These are phyloP conservation scores for Parasteatoda tepidariorum DNA, from an alignment of 1,140 invertebrate genomes.

Conservation along the genomic window DNA sequence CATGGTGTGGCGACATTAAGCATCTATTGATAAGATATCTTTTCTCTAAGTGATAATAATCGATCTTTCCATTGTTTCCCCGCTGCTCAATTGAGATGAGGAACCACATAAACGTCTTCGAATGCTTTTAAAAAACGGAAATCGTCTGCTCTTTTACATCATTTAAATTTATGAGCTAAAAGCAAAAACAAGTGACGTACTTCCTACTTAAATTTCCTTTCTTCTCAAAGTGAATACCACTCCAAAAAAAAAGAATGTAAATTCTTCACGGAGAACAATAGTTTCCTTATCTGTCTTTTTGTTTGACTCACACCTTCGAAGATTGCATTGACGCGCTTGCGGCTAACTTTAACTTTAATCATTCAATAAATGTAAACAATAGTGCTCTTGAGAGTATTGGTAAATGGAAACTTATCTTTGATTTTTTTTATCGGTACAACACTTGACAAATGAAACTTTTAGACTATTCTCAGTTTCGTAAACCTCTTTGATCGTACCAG, in stretches of 20 bases:
- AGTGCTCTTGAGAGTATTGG: not conserved
- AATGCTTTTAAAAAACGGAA: constrained; percentile 3
- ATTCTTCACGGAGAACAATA: not conserved
- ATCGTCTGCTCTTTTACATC: constrained; percentile 15
- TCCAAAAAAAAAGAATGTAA: not conserved
- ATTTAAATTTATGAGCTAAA: constrained; percentile 29
- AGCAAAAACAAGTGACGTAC: constrained; percentile 21
- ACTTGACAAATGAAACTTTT: not conserved
- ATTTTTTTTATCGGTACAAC: not conserved
- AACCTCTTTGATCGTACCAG: not conserved
- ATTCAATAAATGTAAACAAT: not conserved
- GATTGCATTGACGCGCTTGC: not conserved
- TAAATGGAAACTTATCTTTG: not conserved
- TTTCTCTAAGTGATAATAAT: not conserved
- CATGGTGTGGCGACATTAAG: not conserved
- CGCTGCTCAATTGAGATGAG: not conserved
- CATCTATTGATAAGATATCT: not conserved
- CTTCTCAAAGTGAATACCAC: not conserved
- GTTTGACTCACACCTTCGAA: not conserved
- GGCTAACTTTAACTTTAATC: not conserved
- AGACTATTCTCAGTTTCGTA: not conserved
- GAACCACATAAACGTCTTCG: not conserved
- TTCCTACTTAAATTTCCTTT: constrained; percentile 38
- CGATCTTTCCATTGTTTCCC: constrained; percentile 6
- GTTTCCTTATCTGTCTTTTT: not conserved